Evolutionary conservation across 2,797 vertebrate species (phyloP), one percentile per base, ranked within the genome.

Genomic region (Semotilus atromaculatus): DNA sequence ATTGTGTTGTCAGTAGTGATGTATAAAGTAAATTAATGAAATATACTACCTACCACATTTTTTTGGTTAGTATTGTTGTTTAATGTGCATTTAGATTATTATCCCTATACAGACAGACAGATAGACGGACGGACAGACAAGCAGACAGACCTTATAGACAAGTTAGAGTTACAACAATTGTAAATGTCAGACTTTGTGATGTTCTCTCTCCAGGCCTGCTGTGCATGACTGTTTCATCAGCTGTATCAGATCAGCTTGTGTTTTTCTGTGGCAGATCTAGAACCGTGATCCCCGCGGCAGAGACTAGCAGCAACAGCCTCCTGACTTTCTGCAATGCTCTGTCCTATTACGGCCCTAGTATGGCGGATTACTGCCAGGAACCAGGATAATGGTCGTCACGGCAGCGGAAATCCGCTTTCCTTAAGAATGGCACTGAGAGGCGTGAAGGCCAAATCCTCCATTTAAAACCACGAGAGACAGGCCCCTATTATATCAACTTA

Each of bases 361-460:
- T 89, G 88, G 90, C 91, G 94, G 95, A 96, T 95, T 96, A 95
- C 93, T 91, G 91, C 92, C 91, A 91, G 93, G 93, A 92, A 79
- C 88, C 91, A 88, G 93, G 93, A 94, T 95, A 95, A 95, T 95
- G 94, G 94, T 92, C 93, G 93, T 94, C 93, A 93, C 93, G 91
- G 93, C 91, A 87, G 90, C 91, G 91, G 92, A 94, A 95, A 96
- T 94, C 93, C 94, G 95, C 94, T 95, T 95, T 95, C 90, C 91
- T 89, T 92, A 93, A 93, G 92, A 85, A 92, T 90, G 89, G 91
- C 92, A 91, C 92, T 91, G 92, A 89, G 88, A 94, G 91, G 94
- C 94, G 90, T 94, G 93, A 95, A 94, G 92, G 91, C 93, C 91
- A 94, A 94, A 94, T 94, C 94, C 95, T 92, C 91, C 89, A 90